Evolutionary conservation across 2,888 invertebrate species (phyloP).

Genomic region (Mythimna ferrago): DNA sequence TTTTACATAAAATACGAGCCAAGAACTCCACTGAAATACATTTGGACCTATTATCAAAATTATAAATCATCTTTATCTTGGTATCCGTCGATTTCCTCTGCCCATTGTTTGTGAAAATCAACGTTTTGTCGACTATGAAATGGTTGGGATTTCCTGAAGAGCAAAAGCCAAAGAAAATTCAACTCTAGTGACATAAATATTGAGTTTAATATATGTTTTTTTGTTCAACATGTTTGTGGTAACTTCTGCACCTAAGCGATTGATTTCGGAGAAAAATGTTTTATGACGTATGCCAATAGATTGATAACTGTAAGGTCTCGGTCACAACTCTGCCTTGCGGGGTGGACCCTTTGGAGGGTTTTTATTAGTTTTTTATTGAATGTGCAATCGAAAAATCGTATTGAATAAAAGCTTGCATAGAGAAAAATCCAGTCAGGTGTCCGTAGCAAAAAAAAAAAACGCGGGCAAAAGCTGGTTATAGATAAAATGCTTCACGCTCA

Average conservation of each 20-base stretch:
- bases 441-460: too few relatives aligned
- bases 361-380: constrained; percentile 25
- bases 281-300: constrained; percentile 50
- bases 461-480: too few relatives aligned
- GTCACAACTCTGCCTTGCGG: constrained; percentile 4
- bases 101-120: constrained; percentile 62
- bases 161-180: constrained; percentile 2
- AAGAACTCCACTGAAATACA: constrained; percentile 64
- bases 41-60: constrained; percentile 72
- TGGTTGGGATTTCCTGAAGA: constrained; percentile 52
- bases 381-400: not conserved
- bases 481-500: too few relatives aligned
- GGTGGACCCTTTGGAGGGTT: not conserved
- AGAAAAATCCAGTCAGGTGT: not conserved
- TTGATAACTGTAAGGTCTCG: constrained; percentile 30
- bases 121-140: constrained; percentile 66
- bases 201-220: constrained; percentile 11
- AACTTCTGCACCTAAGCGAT: constrained; percentile 23
- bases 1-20: constrained; percentile 48
- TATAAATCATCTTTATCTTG: constrained; percentile 78
- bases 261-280: constrained; percentile 35
- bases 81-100: constrained; percentile 70
- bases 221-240: constrained; percentile 14
- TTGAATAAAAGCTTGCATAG: not conserved
- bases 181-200: not conserved